These are phyloP conservation scores for Pyrrhosoma nymphula DNA, from an alignment of 2,888 invertebrate genomes.

Conservation along the genomic window DNA sequence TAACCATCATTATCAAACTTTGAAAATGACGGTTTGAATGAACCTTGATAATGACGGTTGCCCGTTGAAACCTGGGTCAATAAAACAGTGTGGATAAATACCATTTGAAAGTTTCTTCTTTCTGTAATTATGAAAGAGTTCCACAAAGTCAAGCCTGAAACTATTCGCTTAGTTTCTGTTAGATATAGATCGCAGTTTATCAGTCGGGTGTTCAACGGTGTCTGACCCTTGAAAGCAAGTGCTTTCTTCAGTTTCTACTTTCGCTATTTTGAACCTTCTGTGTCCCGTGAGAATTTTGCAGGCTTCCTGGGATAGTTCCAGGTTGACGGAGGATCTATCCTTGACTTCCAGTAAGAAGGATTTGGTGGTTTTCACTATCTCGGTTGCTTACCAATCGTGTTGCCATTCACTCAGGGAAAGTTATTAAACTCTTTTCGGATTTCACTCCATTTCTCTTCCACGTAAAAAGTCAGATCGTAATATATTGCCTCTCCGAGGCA, in stretches of 20 bases:
- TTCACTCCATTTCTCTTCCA: background rate
- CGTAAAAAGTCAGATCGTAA: background rate
- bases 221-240: background rate
- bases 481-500: background rate
- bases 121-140: too few relatives aligned
- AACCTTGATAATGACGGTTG: too few relatives aligned
- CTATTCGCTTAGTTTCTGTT: too few relatives aligned
- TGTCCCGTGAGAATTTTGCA: background rate
- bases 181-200: too few relatives aligned
- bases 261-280: background rate
- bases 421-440: background rate
- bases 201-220: background rate
- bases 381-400: too few relatives aligned
- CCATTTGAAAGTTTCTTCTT: too few relatives aligned
- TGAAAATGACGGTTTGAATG: too few relatives aligned
- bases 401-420: too few relatives aligned
- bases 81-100: too few relatives aligned
- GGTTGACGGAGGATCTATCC: background rate
- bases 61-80: too few relatives aligned
- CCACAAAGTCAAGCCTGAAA: too few relatives aligned
- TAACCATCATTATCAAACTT: too few relatives aligned
- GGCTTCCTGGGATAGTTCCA: background rate
- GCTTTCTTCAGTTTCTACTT: background rate
- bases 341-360: background rate
- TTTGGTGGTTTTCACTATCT: background rate